Evolutionary conservation across 2,797 vertebrate species (phyloP).

Genomic region (Hozukius guyotensis): DNA sequence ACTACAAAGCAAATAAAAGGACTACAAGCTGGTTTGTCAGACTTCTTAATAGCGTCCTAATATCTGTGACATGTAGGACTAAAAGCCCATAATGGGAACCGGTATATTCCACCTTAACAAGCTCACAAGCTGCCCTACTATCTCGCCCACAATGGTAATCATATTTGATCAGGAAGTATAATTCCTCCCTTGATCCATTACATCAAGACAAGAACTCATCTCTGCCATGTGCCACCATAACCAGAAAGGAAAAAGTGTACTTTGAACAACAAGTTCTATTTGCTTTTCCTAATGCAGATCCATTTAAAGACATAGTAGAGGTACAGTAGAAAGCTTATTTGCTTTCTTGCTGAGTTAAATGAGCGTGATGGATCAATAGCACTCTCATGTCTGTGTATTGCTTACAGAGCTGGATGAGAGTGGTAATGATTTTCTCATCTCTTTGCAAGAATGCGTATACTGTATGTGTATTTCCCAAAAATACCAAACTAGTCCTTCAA

Average conservation of each 20-base stretch:
- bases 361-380: background rate
- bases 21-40: background rate
- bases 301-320: background rate
- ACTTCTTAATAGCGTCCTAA: background rate
- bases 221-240: background rate
- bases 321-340: background rate
- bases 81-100: background rate
- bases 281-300: background rate
- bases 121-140: background rate
- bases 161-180: background rate
- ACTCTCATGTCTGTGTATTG: background rate
- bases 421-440: too few species aligned
- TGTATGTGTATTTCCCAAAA: background rate
- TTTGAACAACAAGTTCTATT: background rate
- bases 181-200: background rate
- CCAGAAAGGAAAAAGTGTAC: background rate
- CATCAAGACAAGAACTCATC: background rate
- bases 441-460: background rate
- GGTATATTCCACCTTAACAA: background rate
- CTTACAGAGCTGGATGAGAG: background rate
- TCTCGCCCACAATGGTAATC: background rate
- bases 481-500: background rate
- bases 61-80: background rate
- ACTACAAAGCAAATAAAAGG: constrained; percentile 51
- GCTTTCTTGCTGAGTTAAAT: background rate